A percentile compares a stretch with the other conserved stretches of the same genome.
These are phyloP conservation scores for Smutsia temminckii DNA, from an alignment of 2,797 vertebrate genomes.

Conservation along the genomic window DNA sequence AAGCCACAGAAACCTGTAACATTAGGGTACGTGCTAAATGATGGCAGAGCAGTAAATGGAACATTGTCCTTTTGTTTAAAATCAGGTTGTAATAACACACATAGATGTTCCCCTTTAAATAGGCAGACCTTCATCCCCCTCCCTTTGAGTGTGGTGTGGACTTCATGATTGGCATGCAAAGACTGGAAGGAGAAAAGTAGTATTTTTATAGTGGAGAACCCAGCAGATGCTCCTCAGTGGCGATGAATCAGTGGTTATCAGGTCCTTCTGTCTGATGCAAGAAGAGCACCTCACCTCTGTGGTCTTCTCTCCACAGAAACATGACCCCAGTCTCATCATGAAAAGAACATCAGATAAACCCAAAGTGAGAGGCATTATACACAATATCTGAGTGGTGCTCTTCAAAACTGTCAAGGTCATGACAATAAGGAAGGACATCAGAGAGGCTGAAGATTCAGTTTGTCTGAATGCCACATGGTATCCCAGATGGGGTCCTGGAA, in stretches of 20 bases:
- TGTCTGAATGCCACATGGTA: not conserved
- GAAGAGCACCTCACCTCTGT: not conserved
- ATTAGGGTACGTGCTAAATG: too few species aligned
- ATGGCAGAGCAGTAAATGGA: not conserved
- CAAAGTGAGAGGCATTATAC: not conserved
- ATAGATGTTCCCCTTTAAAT: not conserved
- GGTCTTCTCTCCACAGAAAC: not conserved
- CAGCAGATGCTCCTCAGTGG: not conserved
- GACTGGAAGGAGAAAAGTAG: not conserved
- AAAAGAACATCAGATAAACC: not conserved
- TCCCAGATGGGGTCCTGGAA: not conserved
- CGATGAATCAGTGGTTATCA: not conserved
- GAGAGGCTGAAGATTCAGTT: not conserved
- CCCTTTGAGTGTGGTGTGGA: not conserved
- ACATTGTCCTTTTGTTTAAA: not conserved
- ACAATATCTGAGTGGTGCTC: not conserved
- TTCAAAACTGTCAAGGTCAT: not conserved
- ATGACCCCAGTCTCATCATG: not conserved
- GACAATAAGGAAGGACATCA: not conserved
- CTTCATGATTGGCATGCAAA: not conserved
- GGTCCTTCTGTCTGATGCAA: not conserved
- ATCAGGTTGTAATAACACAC: not conserved
- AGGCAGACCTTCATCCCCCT: not conserved
- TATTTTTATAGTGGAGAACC: not conserved
- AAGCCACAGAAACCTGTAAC: not conserved